phyloP scores from a whole-genome alignment of 2,797 vertebrate genomes.

The Caiman crocodilus region DNA sequence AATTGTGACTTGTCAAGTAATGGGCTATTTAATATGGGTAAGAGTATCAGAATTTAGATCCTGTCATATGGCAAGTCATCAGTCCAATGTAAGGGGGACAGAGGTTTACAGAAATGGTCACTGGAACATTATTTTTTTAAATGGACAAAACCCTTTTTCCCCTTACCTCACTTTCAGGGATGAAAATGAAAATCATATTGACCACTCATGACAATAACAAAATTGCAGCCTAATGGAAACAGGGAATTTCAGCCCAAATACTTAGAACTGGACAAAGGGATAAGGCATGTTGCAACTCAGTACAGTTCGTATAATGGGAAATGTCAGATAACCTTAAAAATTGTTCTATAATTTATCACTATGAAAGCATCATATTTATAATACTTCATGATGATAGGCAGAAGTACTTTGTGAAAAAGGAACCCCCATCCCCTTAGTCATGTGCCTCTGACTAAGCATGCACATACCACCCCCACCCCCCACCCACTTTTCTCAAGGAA shows the following conservation, averaged over 20 bases:
- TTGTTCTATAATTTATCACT: accelerated
- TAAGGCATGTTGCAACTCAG: neutral
- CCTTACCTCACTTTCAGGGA: neutral
- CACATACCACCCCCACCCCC: too few relatives aligned
- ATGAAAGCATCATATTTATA: accelerated
- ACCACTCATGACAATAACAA: too few relatives aligned
- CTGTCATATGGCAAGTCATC: neutral
- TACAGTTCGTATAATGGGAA: neutral
- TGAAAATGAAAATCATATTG: neutral
- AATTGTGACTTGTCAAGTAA: neutral
- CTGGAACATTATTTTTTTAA: accelerated
- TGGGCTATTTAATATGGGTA: neutral
- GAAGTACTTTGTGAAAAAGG: neutral
- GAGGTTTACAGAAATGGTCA: neutral
- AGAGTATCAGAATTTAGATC: neutral
- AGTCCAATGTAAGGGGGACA: too few relatives aligned
- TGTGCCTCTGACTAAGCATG: neutral
- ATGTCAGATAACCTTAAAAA: neutral
- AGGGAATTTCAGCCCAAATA: neutral
- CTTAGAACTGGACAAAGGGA: neutral
- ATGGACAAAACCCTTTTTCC: neutral
- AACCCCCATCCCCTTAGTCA: neutral
- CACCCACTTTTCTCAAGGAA: neutral
- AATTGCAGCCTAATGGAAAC: too few relatives aligned
- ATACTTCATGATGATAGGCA: neutral